Conservation (phyloP, 2,113 vertebrate genomes). For the Delphinapterus leucas region DNA sequence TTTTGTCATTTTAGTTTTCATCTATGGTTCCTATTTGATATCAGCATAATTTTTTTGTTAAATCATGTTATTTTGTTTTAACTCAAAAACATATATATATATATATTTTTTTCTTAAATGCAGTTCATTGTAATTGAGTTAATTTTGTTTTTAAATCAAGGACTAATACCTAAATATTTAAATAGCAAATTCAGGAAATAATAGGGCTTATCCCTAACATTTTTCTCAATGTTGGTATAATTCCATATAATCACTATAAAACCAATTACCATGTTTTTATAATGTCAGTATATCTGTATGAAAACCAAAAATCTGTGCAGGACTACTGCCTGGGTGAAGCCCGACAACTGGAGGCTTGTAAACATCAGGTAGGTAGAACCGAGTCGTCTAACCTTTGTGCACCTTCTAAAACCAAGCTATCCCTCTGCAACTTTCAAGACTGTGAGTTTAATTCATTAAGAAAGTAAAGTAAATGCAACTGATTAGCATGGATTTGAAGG, state of each 20-base stretch:
- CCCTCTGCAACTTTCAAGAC: neutral
- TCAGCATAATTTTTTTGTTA: constrained; percentile 60
- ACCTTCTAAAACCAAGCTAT: neutral
- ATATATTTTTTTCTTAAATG: constrained; percentile 48
- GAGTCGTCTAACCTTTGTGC: constrained; percentile 2
- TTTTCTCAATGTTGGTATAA: neutral
- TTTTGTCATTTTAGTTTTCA: constrained; percentile 55
- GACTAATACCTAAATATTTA: constrained; percentile 32
- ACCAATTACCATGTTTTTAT: neutral
- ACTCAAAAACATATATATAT: neutral
- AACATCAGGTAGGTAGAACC: neutral
- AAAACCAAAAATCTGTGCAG: neutral
- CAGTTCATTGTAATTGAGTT: neutral
- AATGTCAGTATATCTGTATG: neutral
- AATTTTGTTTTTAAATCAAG: neutral
- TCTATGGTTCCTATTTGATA: neutral
- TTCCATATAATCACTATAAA: neutral
- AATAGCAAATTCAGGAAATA: constrained; percentile 36
- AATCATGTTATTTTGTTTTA: constrained; percentile 63
- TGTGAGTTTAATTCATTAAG: constrained; percentile 1
- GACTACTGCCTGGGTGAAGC: neutral
- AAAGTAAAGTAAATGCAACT: neutral
- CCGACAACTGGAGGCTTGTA: neutral
- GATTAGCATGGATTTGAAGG: constrained; percentile 44
- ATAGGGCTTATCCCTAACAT: constrained; percentile 47